These are phyloP conservation scores for Oryctes rhinoceros DNA, from an alignment of 1,140 invertebrate genomes.

Conservation along the genomic window DNA sequence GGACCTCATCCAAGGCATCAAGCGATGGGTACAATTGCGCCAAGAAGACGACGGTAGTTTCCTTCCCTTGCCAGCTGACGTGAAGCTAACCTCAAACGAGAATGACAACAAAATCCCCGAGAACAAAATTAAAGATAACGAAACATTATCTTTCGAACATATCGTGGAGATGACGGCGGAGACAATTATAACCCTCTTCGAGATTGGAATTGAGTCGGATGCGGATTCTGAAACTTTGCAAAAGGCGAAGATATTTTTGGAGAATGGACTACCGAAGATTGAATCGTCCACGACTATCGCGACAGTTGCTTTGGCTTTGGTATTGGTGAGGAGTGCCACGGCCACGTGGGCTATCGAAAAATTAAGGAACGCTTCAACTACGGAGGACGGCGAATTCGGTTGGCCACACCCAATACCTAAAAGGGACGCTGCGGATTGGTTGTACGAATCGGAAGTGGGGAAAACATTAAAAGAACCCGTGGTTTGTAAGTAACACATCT, in stretches of 20 bases:
- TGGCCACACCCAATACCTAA: slow-evolving; percentile 66
- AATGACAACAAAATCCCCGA: background rate
- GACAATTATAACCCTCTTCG: slow-evolving; percentile 66
- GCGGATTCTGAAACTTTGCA: slow-evolving; percentile 58
- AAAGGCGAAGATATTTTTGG: slow-evolving; percentile 66
- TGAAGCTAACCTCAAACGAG: slow-evolving; percentile 59
- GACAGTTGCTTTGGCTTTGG: slow-evolving; percentile 65
- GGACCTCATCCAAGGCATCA: slow-evolving; percentile 65
- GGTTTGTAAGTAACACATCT: slow-evolving; percentile 48
- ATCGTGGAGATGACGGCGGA: slow-evolving; percentile 68
- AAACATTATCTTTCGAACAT: slow-evolving; percentile 63
- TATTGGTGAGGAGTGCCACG: slow-evolving; percentile 65
- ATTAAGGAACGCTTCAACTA: slow-evolving; percentile 67
- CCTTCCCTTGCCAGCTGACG: slow-evolving; percentile 65
- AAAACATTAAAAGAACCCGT: slow-evolving; percentile 60
- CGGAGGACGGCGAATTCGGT: slow-evolving; percentile 71
- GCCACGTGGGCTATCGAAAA: slow-evolving; percentile 65
- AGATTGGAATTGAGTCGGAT: slow-evolving; percentile 69
- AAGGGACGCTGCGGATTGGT: slow-evolving; percentile 67
- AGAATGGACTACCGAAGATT: slow-evolving; percentile 65
- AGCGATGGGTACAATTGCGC: slow-evolving; percentile 67
- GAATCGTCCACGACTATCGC: slow-evolving; percentile 66
- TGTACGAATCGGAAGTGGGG: slow-evolving; percentile 66
- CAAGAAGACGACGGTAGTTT: slow-evolving; percentile 70
- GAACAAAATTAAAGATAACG: slow-evolving; percentile 39